A percentile compares a stretch with the other conserved stretches of the same genome.
Conservation (phyloP, 2,797 vertebrate genomes). For the Hybognathus amarus region DNA sequence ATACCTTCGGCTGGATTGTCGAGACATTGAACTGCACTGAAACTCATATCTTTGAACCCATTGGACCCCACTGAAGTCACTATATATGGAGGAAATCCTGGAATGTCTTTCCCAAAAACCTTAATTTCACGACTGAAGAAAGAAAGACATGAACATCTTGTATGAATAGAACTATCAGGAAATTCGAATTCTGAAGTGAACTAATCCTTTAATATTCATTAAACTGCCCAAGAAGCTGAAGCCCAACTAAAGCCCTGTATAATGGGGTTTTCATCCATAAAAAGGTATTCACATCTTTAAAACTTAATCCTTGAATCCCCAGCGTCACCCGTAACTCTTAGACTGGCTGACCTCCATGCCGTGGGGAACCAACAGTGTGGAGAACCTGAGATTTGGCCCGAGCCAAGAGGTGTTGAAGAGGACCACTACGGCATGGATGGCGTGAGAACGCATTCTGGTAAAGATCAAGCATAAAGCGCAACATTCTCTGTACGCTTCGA, state of each 20-base stretch:
- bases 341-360: conserved; percentile 98
- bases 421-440: conserved; percentile 99
- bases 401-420: conserved; percentile 90
- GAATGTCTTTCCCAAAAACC: no score
- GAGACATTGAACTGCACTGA: no score
- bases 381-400: conserved; percentile 85
- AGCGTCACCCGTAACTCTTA: conserved; percentile 96
- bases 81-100: no score
- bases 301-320: conserved; percentile 35
- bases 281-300: not conserved
- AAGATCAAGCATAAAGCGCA: conserved; percentile 33
- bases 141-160: no score
- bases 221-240: not conserved
- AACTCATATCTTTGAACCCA: no score
- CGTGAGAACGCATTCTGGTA: conserved; percentile 93
- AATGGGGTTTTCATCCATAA: not conserved
- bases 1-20: no score
- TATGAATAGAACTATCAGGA: no score
- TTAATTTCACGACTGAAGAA: no score
- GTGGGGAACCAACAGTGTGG: conserved; percentile 92
- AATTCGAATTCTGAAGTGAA: no score
- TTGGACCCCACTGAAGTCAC: no score
- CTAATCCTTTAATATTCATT: not conserved
- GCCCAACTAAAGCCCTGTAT: not conserved
- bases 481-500: not conserved